Evolutionary conservation across 2,113 vertebrate species (phyloP), one percentile per base, ranked within the genome.

Genomic region (Cathartes aura): DNA sequence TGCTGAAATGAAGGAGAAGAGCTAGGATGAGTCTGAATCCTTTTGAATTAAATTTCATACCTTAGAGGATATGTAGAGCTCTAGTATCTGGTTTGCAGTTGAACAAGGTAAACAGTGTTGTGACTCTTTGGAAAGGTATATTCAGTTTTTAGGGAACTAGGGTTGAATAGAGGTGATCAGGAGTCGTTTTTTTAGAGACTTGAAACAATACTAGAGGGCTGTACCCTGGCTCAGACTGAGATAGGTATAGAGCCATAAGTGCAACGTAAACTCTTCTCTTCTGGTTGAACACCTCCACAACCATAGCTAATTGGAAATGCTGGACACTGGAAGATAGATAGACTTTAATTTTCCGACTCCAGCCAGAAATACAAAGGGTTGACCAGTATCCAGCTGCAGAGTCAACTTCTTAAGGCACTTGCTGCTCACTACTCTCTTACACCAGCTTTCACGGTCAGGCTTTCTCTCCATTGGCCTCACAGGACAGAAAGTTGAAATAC

Each of bases 1-100:
- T 80, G 66, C 70, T 94, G 87, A 96, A 98, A 82, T 89, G 95
- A 97, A 97, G 82, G 60, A 89, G 68, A 66, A 94, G 55, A 73
- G 63, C 47, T 36, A 22, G 67, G 68, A 40, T 84, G 82, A 95
- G 52, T 89, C 8, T 67, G 58, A 84, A 88, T 74, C 52, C n/a
- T 92, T 94, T 80, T 56, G 80, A 92, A 84, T 96, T 94, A 92
- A 89, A 79, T 97, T 89, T 89, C 34, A 52, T 63, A 47, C 55
- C 20, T 70, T 81, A 67, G 74, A 84, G 36, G 8, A 15, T 81
- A 56, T 53, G 12, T 78, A 60, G 50, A 50, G 27, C 43, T 93
- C 50, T 75, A 66, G 38, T 50, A 62, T 55, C 18, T 62, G 71
- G 45, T 75, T 71, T 80, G 24, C 21, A 90, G 62, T 4, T 87